These are phyloP conservation scores for Pherbina coryleti DNA, from an alignment of 2,888 invertebrate species.

Conservation along the genomic window DNA sequence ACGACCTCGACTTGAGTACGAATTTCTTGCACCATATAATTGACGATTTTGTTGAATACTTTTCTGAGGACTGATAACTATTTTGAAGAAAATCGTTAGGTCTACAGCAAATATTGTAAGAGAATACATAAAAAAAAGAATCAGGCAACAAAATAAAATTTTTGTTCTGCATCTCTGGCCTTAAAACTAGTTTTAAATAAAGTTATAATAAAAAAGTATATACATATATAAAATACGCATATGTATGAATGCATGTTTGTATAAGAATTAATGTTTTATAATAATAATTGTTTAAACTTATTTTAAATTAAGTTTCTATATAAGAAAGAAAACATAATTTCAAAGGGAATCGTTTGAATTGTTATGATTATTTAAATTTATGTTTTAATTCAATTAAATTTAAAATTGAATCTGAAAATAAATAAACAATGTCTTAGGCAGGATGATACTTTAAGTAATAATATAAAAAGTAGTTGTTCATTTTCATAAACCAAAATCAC, in stretches of 20 bases:
- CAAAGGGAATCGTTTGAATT: conserved; percentile 22
- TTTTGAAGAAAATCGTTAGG: not conserved
- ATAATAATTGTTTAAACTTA: conserved; percentile 40
- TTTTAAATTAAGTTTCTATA: conserved; percentile 12
- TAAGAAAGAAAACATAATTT: conserved; percentile 19
- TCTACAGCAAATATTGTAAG: conserved; percentile 3
- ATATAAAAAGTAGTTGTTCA: too few species aligned
- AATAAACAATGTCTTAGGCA: conserved; percentile 3
- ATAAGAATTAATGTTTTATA: conserved; percentile 49
- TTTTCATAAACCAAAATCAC: too few species aligned
- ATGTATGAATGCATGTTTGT: conserved; percentile 41
- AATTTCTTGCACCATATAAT: not conserved
- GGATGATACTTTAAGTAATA: conserved; percentile 5
- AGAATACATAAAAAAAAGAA: conserved; percentile 44
- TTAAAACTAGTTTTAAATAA: conserved; percentile 50
- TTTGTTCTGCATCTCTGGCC: conserved; percentile 63
- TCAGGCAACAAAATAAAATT: conserved; percentile 43
- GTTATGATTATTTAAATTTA: conserved; percentile 17
- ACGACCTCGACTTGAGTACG: not conserved
- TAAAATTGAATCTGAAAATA: conserved; percentile 15
- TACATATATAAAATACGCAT: conserved; percentile 48
- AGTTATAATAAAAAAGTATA: conserved; percentile 51
- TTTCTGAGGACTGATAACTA: not conserved
- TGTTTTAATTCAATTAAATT: conserved; percentile 17
- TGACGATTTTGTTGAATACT: not conserved